phyloP scores from a whole-genome alignment of 1,140 invertebrate genomes.

The Drosophila sp. region DNA sequence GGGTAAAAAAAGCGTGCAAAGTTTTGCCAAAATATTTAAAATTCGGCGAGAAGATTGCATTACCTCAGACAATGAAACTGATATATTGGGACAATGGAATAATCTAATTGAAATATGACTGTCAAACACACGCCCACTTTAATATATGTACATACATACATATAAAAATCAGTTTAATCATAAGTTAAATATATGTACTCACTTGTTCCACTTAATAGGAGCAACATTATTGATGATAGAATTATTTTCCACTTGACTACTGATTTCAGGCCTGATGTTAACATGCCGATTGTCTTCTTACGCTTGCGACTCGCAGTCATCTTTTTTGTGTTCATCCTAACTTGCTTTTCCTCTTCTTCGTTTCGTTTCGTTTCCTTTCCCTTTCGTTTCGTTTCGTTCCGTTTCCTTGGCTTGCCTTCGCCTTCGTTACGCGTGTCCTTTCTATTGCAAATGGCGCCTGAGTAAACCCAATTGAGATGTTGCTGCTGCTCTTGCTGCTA shows the following conservation, averaged over 20 bases:
- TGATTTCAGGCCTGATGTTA: conserved; percentile 67
- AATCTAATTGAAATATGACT: conserved; percentile 9
- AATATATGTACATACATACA: too few relatives aligned
- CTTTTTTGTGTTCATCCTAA: conserved; percentile 27
- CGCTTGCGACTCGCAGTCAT: conserved; percentile 47
- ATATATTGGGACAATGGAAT: too few relatives aligned
- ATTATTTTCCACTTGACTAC: conserved; percentile 83
- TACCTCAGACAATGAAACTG: too few relatives aligned
- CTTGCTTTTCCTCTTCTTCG: conserved; percentile 6
- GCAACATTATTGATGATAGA: conserved; percentile 80
- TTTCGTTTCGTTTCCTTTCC: conserved; percentile 19
- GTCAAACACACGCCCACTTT: not conserved
- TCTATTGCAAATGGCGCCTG: conserved; percentile 16
- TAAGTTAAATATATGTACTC: conserved; percentile 52
- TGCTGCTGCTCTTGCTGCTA: conserved; percentile 27
- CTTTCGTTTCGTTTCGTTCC: conserved; percentile 1
- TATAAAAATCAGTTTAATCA: too few relatives aligned
- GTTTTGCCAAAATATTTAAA: too few relatives aligned
- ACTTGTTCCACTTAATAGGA: conserved; percentile 77
- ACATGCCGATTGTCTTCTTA: conserved; percentile 52
- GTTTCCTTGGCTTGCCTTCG: conserved; percentile 17
- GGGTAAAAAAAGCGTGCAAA: too few relatives aligned
- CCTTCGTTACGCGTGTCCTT: conserved; percentile 9
- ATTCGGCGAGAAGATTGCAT: too few relatives aligned
- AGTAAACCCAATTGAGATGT: conserved; percentile 12